These are phyloP conservation scores for Caranx melampygus DNA, from an alignment of 2,113 vertebrate genomes.

Conservation along the genomic window DNA sequence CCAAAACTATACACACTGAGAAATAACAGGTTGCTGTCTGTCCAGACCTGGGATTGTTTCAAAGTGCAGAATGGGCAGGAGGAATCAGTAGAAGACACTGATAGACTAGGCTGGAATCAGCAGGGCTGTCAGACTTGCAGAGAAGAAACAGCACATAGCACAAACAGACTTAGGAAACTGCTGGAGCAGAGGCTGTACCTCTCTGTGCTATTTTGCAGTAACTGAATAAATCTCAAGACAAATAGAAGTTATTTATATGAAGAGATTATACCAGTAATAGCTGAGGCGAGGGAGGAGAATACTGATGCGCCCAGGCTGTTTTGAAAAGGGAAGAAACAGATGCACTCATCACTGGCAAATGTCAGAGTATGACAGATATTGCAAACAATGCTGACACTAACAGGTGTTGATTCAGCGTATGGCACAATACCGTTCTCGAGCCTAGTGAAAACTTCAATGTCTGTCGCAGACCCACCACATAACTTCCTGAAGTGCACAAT, in stretches of 20 bases:
- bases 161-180: background rate
- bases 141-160: background rate
- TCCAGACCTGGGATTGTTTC: conserved; percentile 11
- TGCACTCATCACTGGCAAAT: background rate
- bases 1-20: conserved; percentile 17
- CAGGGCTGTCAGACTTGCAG: background rate
- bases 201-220: background rate
- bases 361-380: background rate
- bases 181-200: conserved; percentile 11
- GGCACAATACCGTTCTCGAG: background rate
- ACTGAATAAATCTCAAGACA: background rate
- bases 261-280: background rate
- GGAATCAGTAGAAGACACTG: conserved; percentile 12
- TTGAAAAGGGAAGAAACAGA: background rate
- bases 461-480: background rate
- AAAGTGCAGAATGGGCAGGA: conserved; percentile 30
- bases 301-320: background rate
- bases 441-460: background rate
- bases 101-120: conserved; percentile 43
- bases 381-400: background rate
- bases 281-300: background rate
- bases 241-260: background rate
- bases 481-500: background rate
- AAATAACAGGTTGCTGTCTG: conserved; percentile 38
- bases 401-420: background rate